Percentiles rank a stretch among this genome's conserved stretches.
Evolutionary conservation across 2,888 invertebrate genomes (phyloP).

Genomic region (Netelia fuscicornis): DNA sequence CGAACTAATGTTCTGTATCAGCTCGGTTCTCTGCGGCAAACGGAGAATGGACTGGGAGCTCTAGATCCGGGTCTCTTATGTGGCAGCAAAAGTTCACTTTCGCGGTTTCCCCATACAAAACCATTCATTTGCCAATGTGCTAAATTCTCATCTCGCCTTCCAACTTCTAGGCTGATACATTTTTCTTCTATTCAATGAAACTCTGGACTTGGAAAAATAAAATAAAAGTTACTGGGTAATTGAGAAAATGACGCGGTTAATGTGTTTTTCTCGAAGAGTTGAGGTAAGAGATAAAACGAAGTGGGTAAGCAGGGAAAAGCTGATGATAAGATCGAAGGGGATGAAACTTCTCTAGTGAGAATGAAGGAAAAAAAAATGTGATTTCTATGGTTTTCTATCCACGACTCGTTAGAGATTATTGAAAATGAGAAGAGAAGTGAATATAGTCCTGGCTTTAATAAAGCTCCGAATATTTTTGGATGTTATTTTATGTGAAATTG

Average conservation of each 20-base stretch:
- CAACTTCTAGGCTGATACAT: too few species aligned
- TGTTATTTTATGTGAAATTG: background rate
- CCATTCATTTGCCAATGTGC: slow-evolving; percentile 12
- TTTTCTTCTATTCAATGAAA: too few species aligned
- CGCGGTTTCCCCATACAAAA: slow-evolving; percentile 10
- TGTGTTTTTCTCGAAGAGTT: background rate
- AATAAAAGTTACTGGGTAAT: too few species aligned
- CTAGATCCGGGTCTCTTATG: slow-evolving; percentile 7
- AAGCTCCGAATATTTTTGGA: too few species aligned
- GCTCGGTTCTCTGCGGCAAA: slow-evolving; percentile 43
- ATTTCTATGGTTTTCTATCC: too few species aligned
- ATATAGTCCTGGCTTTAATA: too few species aligned
- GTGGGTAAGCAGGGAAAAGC: background rate
- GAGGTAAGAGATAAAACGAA: slow-evolving; percentile 1
- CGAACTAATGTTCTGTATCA: slow-evolving; percentile 57
- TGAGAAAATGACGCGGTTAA: too few species aligned
- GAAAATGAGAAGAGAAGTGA: too few species aligned
- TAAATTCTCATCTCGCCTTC: background rate
- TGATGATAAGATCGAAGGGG: background rate
- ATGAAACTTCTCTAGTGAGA: too few species aligned
- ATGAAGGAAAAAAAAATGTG: too few species aligned
- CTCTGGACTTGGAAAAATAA: too few species aligned
- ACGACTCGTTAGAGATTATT: too few species aligned
- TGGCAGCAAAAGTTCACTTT: slow-evolving; percentile 34
- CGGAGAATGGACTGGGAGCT: slow-evolving; percentile 34